Percentiles rank a stretch among this genome's conserved stretches.
Conservation (phyloP, 2,113 vertebrate genomes). For the Poecile atricapillus region DNA sequence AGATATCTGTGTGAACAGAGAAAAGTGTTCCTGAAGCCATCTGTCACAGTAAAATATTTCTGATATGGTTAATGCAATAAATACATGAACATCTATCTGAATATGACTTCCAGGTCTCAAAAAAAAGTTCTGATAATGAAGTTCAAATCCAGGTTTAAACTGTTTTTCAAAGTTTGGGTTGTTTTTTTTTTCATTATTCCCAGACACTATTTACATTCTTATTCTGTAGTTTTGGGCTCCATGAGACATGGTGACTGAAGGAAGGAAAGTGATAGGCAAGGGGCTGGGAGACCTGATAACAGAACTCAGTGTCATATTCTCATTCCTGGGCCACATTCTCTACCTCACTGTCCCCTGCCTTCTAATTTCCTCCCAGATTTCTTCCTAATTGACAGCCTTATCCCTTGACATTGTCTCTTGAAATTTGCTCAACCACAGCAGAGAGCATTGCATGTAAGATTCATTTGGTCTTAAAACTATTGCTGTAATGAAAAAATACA, state of each 20-base stretch:
- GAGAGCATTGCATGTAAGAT: not conserved
- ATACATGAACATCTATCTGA: not conserved
- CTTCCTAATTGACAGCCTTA: not conserved
- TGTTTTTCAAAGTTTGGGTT: not conserved
- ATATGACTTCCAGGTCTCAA: fast-evolving
- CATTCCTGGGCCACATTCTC: not conserved
- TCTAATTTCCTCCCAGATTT: not conserved
- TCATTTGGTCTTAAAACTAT: not conserved
- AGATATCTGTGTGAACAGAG: not conserved
- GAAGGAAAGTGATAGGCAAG: not conserved
- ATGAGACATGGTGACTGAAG: not conserved
- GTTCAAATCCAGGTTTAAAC: not conserved
- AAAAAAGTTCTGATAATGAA: not conserved
- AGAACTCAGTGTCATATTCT: not conserved
- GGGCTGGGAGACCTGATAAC: not conserved
- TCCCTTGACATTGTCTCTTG: not conserved
- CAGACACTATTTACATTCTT: not conserved
- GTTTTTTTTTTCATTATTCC: not conserved
- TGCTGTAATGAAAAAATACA: not conserved
- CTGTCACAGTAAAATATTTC: not conserved
- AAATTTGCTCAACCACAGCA: not conserved
- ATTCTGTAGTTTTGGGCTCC: not conserved
- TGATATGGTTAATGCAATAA: not conserved
- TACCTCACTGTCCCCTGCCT: not conserved
- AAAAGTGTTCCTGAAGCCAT: not conserved